phyloP scores from a whole-genome alignment of 2,888 invertebrate species.

The Uloborus plumipes region DNA sequence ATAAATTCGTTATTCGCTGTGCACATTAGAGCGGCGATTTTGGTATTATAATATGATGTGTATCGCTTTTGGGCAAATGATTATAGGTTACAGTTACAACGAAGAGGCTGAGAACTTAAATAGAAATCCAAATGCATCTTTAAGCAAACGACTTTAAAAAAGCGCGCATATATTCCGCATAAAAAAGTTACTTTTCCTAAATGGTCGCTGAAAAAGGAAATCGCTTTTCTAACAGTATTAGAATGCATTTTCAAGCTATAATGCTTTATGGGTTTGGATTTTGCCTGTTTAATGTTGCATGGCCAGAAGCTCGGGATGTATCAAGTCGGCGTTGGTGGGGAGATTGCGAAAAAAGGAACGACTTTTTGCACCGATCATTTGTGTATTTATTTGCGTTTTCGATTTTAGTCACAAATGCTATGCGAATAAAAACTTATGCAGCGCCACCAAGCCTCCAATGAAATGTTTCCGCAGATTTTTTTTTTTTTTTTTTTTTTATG shows the following conservation, averaged over 20 bases:
- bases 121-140: constrained; percentile 40
- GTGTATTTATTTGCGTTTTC: constrained; percentile 24
- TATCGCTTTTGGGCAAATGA: constrained; percentile 14
- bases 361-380: constrained; percentile 24
- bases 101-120: constrained; percentile 39
- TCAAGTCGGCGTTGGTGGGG: constrained; percentile 7
- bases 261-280: constrained; percentile 45
- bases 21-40: constrained; percentile 1
- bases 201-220: constrained; percentile 63
- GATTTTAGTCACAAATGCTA: constrained; percentile 17
- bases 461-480: no score
- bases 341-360: constrained; percentile 16
- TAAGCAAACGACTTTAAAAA: constrained; percentile 42
- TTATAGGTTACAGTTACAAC: constrained; percentile 6
- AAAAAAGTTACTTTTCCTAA: constrained; percentile 33
- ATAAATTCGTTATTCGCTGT: background rate
- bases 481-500: no score
- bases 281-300: constrained; percentile 63
- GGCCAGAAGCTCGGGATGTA: constrained; percentile 25
- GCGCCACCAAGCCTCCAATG: constrained; percentile 19
- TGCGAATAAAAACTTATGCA: constrained; percentile 3
- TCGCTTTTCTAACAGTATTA: constrained; percentile 64
- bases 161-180: constrained; percentile 24
- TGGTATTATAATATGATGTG: constrained; percentile 19
- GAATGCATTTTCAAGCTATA: constrained; percentile 54